Base-by-base conservation (phyloP, 2,888 invertebrate species). In the Corythucha ciliata region DNA sequence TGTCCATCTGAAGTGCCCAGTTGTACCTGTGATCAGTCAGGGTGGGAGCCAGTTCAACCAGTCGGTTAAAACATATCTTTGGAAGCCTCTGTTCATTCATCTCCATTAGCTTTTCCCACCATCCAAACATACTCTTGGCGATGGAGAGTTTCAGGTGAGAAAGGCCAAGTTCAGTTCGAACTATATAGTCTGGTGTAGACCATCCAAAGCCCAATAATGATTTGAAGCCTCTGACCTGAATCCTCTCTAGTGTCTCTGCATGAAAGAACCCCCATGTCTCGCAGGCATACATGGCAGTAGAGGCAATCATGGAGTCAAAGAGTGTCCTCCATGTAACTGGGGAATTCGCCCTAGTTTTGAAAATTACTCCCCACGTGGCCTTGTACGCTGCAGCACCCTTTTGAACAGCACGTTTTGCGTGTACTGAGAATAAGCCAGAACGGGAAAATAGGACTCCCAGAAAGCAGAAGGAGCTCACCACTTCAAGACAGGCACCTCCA, bases 71-170 rank as follows among this genome's bases (percentile, higher is more conserved):
- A 16, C 41, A 41, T 14, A 14, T n/a, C 18, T 21, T 29, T 16
- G 44, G 29, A 4, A 44, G 14, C 29, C 29, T 44, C 3, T 16
- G 7, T 1, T n/a, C 29, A 29, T 29, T 20, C 44, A 27, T 27
- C 4, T 12, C 6, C 32, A 29, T 44, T n/a, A 5, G 29, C n/a
- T 16, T 44, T 10, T 14, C 7, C 29, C 27, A 29, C 44, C 44
- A 44, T 4, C 29, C 44, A 29, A 29, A 44, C 44, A 44, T 29
- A 16, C 44, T 4, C 29, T 27, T 29, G 10, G 29, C 29, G 20
- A 27, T 4, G 6, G 44, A 24, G 24, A 41, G 41, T 20, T 41
- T 22, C 24, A 41, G 6, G 41, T 20, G 24, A 2, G 41, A 4
- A 12, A 41, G 41, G 24, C 24, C 41, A 8, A 41, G 24, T n/a